phyloP scores from a whole-genome alignment of 2,113 vertebrate species.

The Poecile atricapillus region DNA sequence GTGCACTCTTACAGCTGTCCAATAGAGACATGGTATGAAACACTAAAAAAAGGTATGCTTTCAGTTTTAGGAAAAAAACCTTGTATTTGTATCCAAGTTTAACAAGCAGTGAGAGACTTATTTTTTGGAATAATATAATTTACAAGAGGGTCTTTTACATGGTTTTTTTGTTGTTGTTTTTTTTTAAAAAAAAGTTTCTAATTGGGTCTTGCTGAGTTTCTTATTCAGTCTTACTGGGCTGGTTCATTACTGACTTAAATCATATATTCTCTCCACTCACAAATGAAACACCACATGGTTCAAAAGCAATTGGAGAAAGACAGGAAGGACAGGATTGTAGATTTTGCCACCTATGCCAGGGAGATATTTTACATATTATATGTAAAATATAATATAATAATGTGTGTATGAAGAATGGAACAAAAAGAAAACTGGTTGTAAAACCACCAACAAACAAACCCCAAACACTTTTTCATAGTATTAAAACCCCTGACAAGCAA shows the following conservation, averaged over 20 bases:
- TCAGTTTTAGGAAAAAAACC: not conserved
- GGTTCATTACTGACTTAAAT: not conserved
- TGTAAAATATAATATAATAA: not conserved
- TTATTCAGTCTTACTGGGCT: not conserved
- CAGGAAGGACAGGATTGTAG: not conserved
- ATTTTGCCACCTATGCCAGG: not conserved
- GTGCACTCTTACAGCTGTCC: not conserved
- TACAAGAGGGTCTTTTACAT: not conserved
- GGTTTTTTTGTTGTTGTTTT: rapidly evolving
- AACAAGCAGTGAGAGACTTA: not conserved
- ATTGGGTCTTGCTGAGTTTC: not conserved
- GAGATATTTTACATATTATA: not conserved
- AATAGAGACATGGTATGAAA: not conserved
- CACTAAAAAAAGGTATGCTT: not conserved
- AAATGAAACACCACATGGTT: not conserved
- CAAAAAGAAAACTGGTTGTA: not conserved
- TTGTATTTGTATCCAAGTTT: not conserved
- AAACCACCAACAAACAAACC: not conserved
- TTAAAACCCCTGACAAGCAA: not conserved
- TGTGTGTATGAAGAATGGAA: not conserved
- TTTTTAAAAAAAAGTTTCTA: not conserved
- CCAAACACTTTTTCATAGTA: not conserved
- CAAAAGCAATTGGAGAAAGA: not conserved
- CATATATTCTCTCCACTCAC: not conserved
- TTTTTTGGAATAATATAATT: not conserved